These are phyloP conservation scores for Girardinichthys multiradiatus DNA, from an alignment of 2,113 vertebrate species.

Conservation along the genomic window DNA sequence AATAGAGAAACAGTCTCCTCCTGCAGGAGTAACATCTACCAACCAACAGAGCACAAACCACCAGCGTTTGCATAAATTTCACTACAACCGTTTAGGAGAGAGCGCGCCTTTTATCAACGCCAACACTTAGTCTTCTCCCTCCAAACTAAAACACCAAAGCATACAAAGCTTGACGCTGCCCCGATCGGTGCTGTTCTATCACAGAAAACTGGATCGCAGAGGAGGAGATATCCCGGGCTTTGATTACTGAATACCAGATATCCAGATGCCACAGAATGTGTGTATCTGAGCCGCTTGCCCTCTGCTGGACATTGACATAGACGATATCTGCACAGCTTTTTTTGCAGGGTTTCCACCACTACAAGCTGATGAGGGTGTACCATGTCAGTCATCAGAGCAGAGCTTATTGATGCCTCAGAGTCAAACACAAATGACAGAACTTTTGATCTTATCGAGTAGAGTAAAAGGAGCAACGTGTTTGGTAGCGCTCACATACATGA, in stretches of 20 bases:
- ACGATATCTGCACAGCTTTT: conserved; percentile 20
- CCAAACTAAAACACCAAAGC: conserved; percentile 11
- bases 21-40: conserved; percentile 1
- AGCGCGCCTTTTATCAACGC: background rate
- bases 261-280: conserved; percentile 39
- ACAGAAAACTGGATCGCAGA: conserved; percentile 16
- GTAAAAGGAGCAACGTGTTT: too few relatives aligned
- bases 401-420: too few relatives aligned
- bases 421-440: too few relatives aligned
- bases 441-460: too few relatives aligned
- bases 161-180: background rate
- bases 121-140: background rate
- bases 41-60: conserved; percentile 18
- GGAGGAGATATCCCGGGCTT: conserved; percentile 30
- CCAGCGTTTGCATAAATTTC: conserved; percentile 15
- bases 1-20: conserved; percentile 16
- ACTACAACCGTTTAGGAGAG: conserved; percentile 27
- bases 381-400: too few relatives aligned
- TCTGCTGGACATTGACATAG: conserved; percentile 62
- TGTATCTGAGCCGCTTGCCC: conserved; percentile 61
- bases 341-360: conserved; percentile 22
- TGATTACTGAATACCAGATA: conserved; percentile 4
- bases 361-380: conserved; percentile 6
- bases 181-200: conserved; percentile 14
- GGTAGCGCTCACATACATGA: too few relatives aligned